Percentiles rank a stretch among this genome's conserved stretches.
phyloP scores from a whole-genome alignment of 2,888 invertebrate species.

The Drosophila bunnanda region DNA sequence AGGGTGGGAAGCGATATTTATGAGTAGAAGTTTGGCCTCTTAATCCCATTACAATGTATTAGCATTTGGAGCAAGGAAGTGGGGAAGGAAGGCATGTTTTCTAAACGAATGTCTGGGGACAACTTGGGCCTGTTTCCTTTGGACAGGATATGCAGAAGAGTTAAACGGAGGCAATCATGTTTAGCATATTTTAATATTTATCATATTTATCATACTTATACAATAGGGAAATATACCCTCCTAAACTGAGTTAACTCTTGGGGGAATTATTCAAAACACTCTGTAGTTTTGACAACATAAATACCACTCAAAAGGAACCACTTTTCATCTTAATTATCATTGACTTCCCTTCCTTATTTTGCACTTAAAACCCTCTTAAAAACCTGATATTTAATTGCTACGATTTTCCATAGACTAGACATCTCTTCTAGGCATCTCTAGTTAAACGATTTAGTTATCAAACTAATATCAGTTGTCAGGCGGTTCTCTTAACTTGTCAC shows the following conservation, averaged over 20 bases:
- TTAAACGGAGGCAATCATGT: neutral
- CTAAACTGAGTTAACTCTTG: neutral
- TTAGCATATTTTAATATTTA: neutral
- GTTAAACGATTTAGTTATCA: conserved; percentile 19
- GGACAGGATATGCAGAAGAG: neutral
- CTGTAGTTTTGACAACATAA: neutral
- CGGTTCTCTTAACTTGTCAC: conserved; percentile 18
- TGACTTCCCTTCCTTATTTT: neutral
- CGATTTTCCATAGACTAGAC: neutral
- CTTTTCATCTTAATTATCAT: neutral
- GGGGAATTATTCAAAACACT: neutral
- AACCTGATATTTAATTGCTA: conserved; percentile 1
- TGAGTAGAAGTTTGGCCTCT: conserved; percentile 15
- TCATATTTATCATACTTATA: neutral
- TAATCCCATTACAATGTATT: conserved; percentile 16
- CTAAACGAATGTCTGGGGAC: conserved; percentile 1
- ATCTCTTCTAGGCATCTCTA: neutral
- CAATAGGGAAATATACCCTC: neutral
- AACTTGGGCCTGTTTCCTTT: neutral
- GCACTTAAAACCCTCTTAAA: neutral
- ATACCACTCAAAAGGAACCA: neutral
- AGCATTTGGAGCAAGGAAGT: conserved; percentile 10
- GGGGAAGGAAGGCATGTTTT: neutral
- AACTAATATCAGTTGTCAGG: conserved; percentile 1
- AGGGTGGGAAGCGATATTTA: conserved; percentile 13